Conservation (phyloP, 64 coral and sea anemone genomes). For the Hydrozoanthus tunicans region DNA sequence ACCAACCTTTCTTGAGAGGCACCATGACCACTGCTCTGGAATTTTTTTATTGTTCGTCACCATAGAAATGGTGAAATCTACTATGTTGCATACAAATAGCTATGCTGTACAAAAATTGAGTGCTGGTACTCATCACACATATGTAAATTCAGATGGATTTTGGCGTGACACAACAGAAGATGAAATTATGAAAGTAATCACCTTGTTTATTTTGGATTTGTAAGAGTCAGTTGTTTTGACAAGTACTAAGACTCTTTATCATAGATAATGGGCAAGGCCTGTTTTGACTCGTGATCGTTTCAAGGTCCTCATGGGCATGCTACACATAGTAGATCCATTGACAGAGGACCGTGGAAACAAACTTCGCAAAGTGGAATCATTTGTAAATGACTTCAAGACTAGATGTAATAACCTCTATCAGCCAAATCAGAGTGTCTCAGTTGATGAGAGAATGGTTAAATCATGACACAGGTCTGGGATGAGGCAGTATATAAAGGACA, state of each 20-base stretch:
- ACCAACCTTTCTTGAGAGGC: slow-evolving; percentile 19
- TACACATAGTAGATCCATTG: slow-evolving; percentile 63
- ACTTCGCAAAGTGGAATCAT: slow-evolving; percentile 61
- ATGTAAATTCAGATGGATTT: slow-evolving; percentile 44
- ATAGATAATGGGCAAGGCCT: slow-evolving; percentile 1
- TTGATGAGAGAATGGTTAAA: slow-evolving; percentile 48
- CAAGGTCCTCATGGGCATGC: slow-evolving; percentile 55
- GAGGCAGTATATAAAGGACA: slow-evolving; percentile 59
- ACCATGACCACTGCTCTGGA: slow-evolving; percentile 46
- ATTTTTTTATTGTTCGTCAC: slow-evolving; percentile 66
- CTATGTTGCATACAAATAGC: slow-evolving; percentile 53
- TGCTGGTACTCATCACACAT: slow-evolving; percentile 23
- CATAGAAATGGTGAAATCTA: slow-evolving; percentile 36
- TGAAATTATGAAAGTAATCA: slow-evolving; percentile 61
- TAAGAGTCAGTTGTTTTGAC: slow-evolving; percentile 33
- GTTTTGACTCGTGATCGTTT: slow-evolving; percentile 26
- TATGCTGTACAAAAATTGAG: slow-evolving; percentile 42
- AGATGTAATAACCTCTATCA: slow-evolving; percentile 45
- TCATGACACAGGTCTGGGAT: slow-evolving; percentile 56
- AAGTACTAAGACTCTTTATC: slow-evolving; percentile 28
- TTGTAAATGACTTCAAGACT: slow-evolving; percentile 51
- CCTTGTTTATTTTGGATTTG: slow-evolving; percentile 69
- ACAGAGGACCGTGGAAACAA: slow-evolving; percentile 43
- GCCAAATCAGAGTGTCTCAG: slow-evolving; percentile 40
- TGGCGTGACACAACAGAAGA: slow-evolving; percentile 62